Percentiles rank a stretch among this genome's conserved stretches.
These are phyloP conservation scores for Xiphydria camelus DNA, from an alignment of 2,888 invertebrate genomes.

Conservation along the genomic window DNA sequence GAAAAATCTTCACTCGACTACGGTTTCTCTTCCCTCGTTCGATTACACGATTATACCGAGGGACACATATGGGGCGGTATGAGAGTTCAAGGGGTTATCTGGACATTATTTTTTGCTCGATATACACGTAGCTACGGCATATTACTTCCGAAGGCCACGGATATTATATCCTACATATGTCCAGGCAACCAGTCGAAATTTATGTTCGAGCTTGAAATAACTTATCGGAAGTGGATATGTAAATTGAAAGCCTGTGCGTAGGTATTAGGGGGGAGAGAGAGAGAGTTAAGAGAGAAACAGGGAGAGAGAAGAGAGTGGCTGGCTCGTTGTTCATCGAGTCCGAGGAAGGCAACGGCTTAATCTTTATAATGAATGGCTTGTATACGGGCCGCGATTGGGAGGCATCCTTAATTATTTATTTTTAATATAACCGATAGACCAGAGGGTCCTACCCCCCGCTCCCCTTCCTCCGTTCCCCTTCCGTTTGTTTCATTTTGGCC, in stretches of 20 bases:
- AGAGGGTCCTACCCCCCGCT: constrained; percentile 4
- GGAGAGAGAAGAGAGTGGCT: too few relatives aligned
- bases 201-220: constrained; percentile 21
- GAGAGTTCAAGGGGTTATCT: neutral
- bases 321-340: constrained; percentile 23
- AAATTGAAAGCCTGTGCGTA: constrained; percentile 28
- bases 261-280: constrained; percentile 13
- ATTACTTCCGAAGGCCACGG: neutral
- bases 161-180: constrained; percentile 2
- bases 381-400: constrained; percentile 18
- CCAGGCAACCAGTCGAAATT: constrained; percentile 14
- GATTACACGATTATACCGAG: too few relatives aligned
- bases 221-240: constrained; percentile 27
- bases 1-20: too few relatives aligned
- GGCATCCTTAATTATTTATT: constrained; percentile 35
- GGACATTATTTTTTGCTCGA: neutral
- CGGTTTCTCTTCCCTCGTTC: too few relatives aligned
- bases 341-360: constrained; percentile 30
- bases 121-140: neutral
- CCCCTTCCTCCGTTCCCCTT: too few relatives aligned
- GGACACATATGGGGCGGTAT: neutral
- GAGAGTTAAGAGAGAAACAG: too few relatives aligned
- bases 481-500: neutral
- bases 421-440: constrained; percentile 23
- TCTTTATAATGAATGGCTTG: constrained; percentile 34